These are phyloP conservation scores for Parnassius apollo DNA, from an alignment of 2,888 invertebrate genomes.

Conservation along the genomic window DNA sequence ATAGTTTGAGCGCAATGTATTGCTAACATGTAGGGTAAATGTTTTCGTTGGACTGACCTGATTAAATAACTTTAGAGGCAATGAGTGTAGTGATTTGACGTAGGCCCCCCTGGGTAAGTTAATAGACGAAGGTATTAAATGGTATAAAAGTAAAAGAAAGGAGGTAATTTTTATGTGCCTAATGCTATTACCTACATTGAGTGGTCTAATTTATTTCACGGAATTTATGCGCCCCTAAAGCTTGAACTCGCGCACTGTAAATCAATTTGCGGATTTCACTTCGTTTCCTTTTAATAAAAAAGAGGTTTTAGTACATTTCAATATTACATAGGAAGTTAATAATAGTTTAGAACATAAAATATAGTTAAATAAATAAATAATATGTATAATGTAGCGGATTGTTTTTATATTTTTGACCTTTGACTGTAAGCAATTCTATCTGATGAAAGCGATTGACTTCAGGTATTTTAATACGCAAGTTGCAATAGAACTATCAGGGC, in stretches of 20 bases:
- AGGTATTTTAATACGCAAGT: too few relatives aligned
- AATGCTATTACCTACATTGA: conserved; percentile 1
- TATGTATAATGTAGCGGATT: too few relatives aligned
- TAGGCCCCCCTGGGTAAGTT: conserved; percentile 18
- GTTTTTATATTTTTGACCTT: too few relatives aligned
- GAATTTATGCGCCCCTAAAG: conserved; percentile 8
- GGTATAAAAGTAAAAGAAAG: background rate
- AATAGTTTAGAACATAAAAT: too few relatives aligned
- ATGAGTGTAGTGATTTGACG: conserved; percentile 28
- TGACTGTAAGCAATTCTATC: too few relatives aligned
- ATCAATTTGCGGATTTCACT: conserved; percentile 14
- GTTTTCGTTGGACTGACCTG: conserved; percentile 43
- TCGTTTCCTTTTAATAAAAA: conserved; percentile 2
- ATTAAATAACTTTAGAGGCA: conserved; percentile 60
- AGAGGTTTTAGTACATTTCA: background rate
- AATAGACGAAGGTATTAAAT: background rate
- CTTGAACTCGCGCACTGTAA: conserved; percentile 7
- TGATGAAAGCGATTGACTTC: too few relatives aligned
- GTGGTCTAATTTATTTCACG: conserved; percentile 12
- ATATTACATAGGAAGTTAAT: too few relatives aligned
- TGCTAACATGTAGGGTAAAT: conserved; percentile 53
- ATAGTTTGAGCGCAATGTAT: conserved; percentile 49
- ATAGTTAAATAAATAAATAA: too few relatives aligned
- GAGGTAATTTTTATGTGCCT: background rate
- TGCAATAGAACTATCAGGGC: too few relatives aligned